These are phyloP conservation scores for Cottoperca gobio DNA, from an alignment of 2,797 vertebrate genomes.

Conservation along the genomic window DNA sequence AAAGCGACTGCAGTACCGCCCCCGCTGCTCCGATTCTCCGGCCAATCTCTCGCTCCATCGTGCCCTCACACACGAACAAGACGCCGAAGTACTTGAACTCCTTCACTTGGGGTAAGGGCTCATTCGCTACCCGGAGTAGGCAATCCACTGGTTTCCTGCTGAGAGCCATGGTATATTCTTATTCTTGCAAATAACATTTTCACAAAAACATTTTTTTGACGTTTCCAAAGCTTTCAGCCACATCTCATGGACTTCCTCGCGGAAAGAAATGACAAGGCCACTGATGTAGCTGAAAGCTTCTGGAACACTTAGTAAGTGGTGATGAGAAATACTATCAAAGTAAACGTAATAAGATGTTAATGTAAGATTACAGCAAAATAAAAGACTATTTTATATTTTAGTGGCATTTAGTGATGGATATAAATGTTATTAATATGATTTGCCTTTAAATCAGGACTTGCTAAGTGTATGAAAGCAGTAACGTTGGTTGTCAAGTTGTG, in stretches of 20 bases:
- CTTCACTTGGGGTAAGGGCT: too few relatives aligned
- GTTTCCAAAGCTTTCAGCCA: background rate
- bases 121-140: too few relatives aligned
- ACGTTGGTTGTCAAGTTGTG: constrained; percentile 3
- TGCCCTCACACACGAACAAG: too few relatives aligned
- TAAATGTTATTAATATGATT: too few relatives aligned
- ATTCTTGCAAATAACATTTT: constrained; percentile 1
- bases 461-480: constrained; percentile 7
- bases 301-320: background rate
- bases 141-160: too few relatives aligned
- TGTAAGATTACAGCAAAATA: constrained; percentile 6
- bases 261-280: background rate
- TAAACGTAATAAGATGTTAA: background rate
- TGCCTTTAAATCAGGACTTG: background rate
- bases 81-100: too few relatives aligned
- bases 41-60: too few relatives aligned
- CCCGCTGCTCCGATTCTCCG: too few relatives aligned
- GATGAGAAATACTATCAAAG: background rate
- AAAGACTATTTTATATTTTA: background rate
- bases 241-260: background rate
- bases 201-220: background rate
- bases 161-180: too few relatives aligned
- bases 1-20: too few relatives aligned
- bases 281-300: background rate
- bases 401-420: background rate